Conservation (phyloP, 2,797 vertebrate genomes). For the Scleropages formosus region DNA sequence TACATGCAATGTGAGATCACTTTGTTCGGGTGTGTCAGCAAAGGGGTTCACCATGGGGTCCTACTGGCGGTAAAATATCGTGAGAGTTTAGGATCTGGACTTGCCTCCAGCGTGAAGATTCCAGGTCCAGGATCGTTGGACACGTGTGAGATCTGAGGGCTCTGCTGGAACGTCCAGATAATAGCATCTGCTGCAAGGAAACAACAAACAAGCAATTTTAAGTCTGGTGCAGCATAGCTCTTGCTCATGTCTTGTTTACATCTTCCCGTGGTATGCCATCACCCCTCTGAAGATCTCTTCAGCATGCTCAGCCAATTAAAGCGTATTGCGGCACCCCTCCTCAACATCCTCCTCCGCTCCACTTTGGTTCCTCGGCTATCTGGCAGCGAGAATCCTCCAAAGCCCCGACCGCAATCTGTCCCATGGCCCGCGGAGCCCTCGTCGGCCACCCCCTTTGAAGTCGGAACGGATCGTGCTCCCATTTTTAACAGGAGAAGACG, state of each 20-base stretch:
- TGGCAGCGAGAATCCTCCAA: neutral
- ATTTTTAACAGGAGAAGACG: neutral
- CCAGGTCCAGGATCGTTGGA: too few relatives aligned
- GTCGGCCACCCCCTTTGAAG: constrained; percentile 21
- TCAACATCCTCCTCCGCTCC: neutral
- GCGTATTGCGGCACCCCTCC: neutral
- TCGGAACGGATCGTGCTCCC: neutral
- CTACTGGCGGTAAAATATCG: too few relatives aligned
- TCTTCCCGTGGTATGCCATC: neutral
- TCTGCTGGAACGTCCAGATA: neutral
- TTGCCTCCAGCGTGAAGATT: too few relatives aligned
- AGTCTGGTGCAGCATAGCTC: neutral
- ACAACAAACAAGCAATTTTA: neutral
- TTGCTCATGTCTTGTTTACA: constrained; percentile 17
- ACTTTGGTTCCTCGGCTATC: neutral
- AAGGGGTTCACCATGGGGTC: too few relatives aligned
- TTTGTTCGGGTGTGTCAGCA: too few relatives aligned
- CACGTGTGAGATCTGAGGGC: too few relatives aligned
- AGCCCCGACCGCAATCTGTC: neutral
- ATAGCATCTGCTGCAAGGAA: constrained; percentile 1
- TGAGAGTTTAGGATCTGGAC: too few relatives aligned
- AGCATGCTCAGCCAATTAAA: neutral
- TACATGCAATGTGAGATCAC: too few relatives aligned
- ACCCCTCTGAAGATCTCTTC: neutral
- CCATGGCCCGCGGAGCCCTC: neutral